Evolutionary conservation across 2,797 vertebrate genomes (phyloP).

Genomic region (Alectoris magna): DNA sequence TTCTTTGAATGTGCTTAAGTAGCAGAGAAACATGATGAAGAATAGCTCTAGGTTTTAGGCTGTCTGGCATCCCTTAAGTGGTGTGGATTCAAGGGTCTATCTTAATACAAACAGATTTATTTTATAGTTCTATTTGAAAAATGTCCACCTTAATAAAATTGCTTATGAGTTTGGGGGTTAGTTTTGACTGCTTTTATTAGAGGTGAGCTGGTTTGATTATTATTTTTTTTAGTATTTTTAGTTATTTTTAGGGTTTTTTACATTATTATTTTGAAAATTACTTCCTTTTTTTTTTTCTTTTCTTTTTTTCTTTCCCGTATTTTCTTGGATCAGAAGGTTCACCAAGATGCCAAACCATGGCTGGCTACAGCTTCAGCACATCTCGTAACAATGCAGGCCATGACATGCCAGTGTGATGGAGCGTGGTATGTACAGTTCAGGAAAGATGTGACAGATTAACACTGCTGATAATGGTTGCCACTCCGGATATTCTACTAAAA

Average conservation of each 20-base stretch:
- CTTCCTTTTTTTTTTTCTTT: constrained; percentile 11
- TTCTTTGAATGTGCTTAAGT: not conserved
- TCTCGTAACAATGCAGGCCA: constrained; percentile 62
- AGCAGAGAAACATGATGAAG: not conserved
- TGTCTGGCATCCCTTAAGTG: not conserved
- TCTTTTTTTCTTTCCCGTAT: constrained; percentile 48
- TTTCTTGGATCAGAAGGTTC: constrained; percentile 62
- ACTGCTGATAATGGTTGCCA: constrained; percentile 34
- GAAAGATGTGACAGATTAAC: constrained; percentile 67
- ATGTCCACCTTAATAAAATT: not conserved
- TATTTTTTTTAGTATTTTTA: not conserved
- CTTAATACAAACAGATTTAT: not conserved
- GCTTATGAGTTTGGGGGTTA: not conserved
- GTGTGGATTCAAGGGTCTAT: not conserved
- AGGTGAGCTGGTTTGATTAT: not conserved
- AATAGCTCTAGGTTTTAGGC: not conserved
- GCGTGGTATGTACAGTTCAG: constrained; percentile 35
- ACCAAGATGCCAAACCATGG: constrained; percentile 53
- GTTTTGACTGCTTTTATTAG: constrained; percentile 6
- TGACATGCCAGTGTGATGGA: constrained; percentile 60
- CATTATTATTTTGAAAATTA: not conserved
- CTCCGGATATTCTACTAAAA: constrained; percentile 42
- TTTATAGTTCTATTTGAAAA: not conserved
- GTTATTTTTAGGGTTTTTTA: not conserved
- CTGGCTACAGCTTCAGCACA: constrained; percentile 54